These are phyloP conservation scores for Channa striata DNA, from an alignment of 2,797 vertebrate species.

Conservation along the genomic window DNA sequence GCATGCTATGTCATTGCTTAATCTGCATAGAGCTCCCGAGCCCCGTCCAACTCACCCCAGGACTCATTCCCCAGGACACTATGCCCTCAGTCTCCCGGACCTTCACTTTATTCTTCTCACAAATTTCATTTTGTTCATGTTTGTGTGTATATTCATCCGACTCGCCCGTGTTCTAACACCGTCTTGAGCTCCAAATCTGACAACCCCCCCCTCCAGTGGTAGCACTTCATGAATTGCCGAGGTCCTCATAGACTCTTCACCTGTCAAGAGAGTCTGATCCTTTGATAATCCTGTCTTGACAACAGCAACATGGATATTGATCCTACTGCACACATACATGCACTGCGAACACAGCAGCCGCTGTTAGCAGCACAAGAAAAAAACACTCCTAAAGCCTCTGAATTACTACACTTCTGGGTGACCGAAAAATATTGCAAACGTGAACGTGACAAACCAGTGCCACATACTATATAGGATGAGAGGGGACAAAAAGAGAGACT, in stretches of 20 bases:
- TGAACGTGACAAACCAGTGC: neutral
- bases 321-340: slow-evolving; percentile 44
- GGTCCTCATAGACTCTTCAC: slow-evolving; percentile 59
- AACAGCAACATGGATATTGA: slow-evolving; percentile 74
- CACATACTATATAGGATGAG: neutral
- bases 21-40: slow-evolving; percentile 64
- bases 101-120: slow-evolving; percentile 45
- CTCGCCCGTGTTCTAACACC: neutral
- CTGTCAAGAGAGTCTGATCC: slow-evolving; percentile 70
- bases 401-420: neutral
- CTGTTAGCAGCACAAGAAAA: slow-evolving; percentile 14
- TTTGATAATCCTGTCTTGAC: slow-evolving; percentile 74
- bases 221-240: slow-evolving; percentile 39
- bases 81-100: slow-evolving; percentile 53
- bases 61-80: slow-evolving; percentile 64
- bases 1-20: slow-evolving; percentile 64
- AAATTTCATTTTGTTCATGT: neutral
- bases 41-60: slow-evolving; percentile 33
- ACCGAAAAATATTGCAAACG: neutral
- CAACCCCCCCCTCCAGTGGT: slow-evolving; percentile 30
- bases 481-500: neutral
- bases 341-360: slow-evolving; percentile 17
- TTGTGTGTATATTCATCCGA: neutral
- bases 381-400: neutral
- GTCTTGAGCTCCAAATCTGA: neutral